phyloP scores from a whole-genome alignment of 2,797 vertebrate species.

The Molossus molossus region DNA sequence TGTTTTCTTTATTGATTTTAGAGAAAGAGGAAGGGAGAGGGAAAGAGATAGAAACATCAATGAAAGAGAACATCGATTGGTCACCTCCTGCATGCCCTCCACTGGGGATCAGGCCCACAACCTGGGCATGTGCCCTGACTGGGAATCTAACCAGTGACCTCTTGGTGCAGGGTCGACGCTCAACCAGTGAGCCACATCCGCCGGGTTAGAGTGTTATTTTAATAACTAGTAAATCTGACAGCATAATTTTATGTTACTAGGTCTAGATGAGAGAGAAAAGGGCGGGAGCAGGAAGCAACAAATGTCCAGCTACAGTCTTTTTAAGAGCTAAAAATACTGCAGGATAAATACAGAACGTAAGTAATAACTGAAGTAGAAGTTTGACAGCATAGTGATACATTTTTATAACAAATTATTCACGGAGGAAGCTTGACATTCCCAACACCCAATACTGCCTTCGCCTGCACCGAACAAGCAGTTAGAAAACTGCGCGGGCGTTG shows the following conservation, averaged over 20 bases:
- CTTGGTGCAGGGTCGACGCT: too few relatives aligned
- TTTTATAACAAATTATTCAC: constrained; percentile 64
- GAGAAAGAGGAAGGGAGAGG: too few relatives aligned
- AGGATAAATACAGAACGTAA: constrained; percentile 79
- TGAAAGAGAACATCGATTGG: too few relatives aligned
- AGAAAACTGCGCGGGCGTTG: constrained; percentile 32
- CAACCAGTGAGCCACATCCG: too few relatives aligned
- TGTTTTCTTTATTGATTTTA: too few relatives aligned
- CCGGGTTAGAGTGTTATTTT: constrained; percentile 58
- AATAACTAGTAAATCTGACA: constrained; percentile 71
- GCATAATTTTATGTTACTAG: constrained; percentile 76
- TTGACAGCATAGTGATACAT: constrained; percentile 65
- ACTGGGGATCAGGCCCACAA: too few relatives aligned
- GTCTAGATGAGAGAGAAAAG: constrained; percentile 57
- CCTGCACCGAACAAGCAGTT: constrained; percentile 43
- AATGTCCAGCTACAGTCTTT: constrained; percentile 79
- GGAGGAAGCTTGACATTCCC: background rate
- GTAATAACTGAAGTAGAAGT: constrained; percentile 72
- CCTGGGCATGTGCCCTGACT: too few relatives aligned
- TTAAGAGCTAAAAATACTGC: constrained; percentile 82
- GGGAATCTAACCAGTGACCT: too few relatives aligned
- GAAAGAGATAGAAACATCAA: too few relatives aligned
- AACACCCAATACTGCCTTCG: background rate
- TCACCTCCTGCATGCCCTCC: too few relatives aligned
- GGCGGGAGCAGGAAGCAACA: constrained; percentile 75